Conservation (phyloP, 2,888 invertebrate genomes). For the Diabrotica balteata region DNA sequence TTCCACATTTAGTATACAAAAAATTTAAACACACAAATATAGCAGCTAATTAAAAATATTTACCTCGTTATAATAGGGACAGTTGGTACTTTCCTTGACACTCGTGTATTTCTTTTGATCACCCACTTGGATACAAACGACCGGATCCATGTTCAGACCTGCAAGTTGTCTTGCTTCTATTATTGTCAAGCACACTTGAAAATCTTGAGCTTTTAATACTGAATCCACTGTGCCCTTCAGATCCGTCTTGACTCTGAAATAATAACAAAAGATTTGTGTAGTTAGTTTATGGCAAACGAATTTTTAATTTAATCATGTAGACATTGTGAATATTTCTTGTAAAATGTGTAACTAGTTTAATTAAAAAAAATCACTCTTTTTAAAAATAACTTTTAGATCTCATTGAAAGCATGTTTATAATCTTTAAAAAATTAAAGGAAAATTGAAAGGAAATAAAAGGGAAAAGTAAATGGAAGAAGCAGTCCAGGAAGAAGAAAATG, state of each 20-base stretch:
- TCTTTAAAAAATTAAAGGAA: no score
- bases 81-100: slow-evolving; percentile 94
- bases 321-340: no score
- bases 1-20: no score
- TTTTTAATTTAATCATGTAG: no score
- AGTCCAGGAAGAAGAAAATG: no score
- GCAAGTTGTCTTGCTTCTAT: slow-evolving; percentile 90
- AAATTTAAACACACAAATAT: not conserved
- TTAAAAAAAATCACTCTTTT: no score
- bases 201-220: slow-evolving; percentile 79
- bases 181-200: slow-evolving; percentile 84
- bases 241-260: slow-evolving; percentile 55
- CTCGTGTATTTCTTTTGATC: slow-evolving; percentile 86
- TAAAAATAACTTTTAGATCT: no score
- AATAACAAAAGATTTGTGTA: not conserved
- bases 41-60: slow-evolving; percentile 38
- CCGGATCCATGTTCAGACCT: slow-evolving; percentile 92
- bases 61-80: slow-evolving; percentile 93
- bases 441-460: no score
- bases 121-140: slow-evolving; percentile 90
- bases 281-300: no score
- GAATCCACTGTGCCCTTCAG: slow-evolving; percentile 58
- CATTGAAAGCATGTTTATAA: no score
- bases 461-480: no score
- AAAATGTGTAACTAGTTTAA: no score